phyloP scores from a whole-genome alignment of 2,113 vertebrate genomes.

The Ophiodon elongatus region DNA sequence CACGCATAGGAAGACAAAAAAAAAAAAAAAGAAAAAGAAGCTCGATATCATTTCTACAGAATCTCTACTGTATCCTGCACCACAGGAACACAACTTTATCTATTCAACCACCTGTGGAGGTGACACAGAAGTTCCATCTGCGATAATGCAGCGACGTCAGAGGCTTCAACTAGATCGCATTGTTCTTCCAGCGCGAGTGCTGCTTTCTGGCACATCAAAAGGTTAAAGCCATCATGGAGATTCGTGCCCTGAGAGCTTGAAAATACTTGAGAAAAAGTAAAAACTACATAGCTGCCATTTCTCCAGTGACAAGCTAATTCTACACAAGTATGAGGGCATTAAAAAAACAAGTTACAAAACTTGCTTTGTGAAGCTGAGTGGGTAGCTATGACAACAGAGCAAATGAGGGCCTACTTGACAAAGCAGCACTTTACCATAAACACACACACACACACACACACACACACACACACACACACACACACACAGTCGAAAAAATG shows the following conservation, averaged over 20 bases:
- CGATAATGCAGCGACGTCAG: not conserved
- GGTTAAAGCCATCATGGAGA: not conserved
- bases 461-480: conserved; percentile 2
- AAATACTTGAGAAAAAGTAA: not conserved
- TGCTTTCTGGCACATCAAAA: not conserved
- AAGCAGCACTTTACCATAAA: conserved; percentile 38
- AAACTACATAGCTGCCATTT: conserved; percentile 20
- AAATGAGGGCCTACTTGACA: conserved; percentile 46
- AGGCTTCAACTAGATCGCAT: not conserved
- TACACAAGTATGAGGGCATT: conserved; percentile 20
- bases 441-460: conserved; percentile 1
- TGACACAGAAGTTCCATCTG: not conserved
- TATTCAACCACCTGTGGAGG: not conserved
- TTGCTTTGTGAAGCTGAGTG: conserved; percentile 46
- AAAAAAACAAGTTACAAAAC: conserved; percentile 26
- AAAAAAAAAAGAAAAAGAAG: not conserved
- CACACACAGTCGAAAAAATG: not conserved
- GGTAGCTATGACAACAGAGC: conserved; percentile 61
- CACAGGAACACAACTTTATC: not conserved
- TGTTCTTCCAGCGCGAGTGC: too few relatives aligned
- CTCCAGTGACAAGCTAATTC: conserved; percentile 27
- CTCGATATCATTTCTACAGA: not conserved
- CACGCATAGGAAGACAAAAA: not conserved
- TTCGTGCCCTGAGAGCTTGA: not conserved
- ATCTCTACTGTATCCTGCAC: not conserved